A percentile compares a stretch with the other conserved stretches of the same genome.
phyloP scores from a whole-genome alignment of 2,888 invertebrate species.

The Linnaemya vulpina region DNA sequence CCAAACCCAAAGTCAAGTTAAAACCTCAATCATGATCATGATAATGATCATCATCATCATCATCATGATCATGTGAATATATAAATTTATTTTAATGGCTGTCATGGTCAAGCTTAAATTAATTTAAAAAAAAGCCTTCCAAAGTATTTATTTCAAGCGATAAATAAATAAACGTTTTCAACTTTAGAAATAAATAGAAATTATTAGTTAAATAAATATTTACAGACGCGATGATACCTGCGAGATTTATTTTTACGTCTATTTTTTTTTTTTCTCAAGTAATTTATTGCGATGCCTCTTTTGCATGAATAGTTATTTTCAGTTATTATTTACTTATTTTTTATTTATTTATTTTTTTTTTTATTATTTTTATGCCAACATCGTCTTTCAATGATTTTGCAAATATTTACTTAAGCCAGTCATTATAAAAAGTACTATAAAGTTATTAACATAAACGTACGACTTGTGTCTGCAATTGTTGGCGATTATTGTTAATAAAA shows the following conservation, averaged over 20 bases:
- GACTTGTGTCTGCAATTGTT: constrained; percentile 27
- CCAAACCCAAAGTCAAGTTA: constrained; percentile 27
- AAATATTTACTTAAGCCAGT: constrained; percentile 25
- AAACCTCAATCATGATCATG: constrained; percentile 10
- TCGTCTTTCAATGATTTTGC: constrained; percentile 37
- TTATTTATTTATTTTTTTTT: neutral
- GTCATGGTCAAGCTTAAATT: constrained; percentile 65
- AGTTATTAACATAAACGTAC: constrained; percentile 15
- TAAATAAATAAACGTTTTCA: constrained; percentile 11
- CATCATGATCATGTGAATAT: neutral
- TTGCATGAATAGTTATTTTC: neutral
- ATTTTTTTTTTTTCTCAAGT: neutral
- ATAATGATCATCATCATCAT: neutral
- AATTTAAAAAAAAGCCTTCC: constrained; percentile 51
- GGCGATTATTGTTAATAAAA: neutral
- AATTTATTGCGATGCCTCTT: constrained; percentile 17
- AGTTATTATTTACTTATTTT: neutral
- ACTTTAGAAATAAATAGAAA: constrained; percentile 22
- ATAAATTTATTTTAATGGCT: constrained; percentile 2
- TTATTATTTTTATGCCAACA: neutral
- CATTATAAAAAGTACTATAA: neutral
- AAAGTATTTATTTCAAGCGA: constrained; percentile 23
- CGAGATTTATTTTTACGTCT: no score
- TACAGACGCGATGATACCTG: constrained; percentile 10
- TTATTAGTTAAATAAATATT: constrained; percentile 25